Evolutionary conservation across 2,888 invertebrate genomes (phyloP).

Genomic region (Drosophila neutralis): DNA sequence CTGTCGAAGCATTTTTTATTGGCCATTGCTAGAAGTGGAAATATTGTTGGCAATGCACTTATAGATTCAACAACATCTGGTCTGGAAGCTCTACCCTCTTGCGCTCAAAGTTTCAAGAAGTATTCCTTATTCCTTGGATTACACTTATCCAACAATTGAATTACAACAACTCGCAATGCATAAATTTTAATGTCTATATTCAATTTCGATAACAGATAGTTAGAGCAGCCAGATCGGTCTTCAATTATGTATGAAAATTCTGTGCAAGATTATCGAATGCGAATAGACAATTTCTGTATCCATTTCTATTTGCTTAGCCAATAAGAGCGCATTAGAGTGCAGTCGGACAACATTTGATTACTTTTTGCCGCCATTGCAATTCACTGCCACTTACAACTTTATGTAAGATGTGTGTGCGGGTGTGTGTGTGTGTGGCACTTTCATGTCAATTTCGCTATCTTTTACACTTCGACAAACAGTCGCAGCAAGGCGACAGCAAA

Average conservation of each 20-base stretch:
- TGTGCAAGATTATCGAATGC: background rate
- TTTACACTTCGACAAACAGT: constrained; percentile 66
- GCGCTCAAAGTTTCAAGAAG: background rate
- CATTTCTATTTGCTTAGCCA: constrained; percentile 29
- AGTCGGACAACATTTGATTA: constrained; percentile 61
- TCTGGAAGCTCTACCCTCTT: background rate
- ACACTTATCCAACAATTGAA: background rate
- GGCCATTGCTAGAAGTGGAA: constrained; percentile 51
- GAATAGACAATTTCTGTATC: constrained; percentile 10
- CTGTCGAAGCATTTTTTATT: constrained; percentile 56
- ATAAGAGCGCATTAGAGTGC: constrained; percentile 28
- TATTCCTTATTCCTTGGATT: no score
- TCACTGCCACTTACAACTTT: background rate
- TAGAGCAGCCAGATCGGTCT: background rate
- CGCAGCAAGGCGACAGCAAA: constrained; percentile 63
- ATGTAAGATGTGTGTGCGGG: background rate
- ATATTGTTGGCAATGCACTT: constrained; percentile 39
- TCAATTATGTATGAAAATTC: background rate
- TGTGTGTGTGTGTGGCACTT: constrained; percentile 18
- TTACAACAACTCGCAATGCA: background rate
- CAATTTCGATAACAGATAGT: background rate
- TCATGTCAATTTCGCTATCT: constrained; percentile 67
- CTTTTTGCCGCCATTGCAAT: constrained; percentile 38
- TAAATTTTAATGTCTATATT: background rate
- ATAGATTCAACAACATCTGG: background rate